Conservation (phyloP, 2,113 vertebrate species). For the Odontophorus gujanensis region DNA sequence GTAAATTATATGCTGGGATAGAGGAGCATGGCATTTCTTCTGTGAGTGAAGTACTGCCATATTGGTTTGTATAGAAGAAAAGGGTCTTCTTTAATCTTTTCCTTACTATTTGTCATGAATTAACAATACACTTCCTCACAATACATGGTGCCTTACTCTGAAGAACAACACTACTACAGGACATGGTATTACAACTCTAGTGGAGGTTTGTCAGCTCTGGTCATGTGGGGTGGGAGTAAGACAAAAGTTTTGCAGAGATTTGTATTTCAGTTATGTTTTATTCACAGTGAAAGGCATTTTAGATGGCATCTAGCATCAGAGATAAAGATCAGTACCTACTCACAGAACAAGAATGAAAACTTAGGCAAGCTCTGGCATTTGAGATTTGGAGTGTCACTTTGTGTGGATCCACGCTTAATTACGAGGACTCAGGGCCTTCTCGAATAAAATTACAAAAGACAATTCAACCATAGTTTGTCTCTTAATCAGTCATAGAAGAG, state of each 20-base stretch:
- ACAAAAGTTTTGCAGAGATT: not conserved
- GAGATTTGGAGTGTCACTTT: not conserved
- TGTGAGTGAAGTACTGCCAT: not conserved
- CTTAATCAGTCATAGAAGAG: not conserved
- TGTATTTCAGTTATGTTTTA: not conserved
- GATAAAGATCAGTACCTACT: not conserved
- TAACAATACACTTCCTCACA: not conserved
- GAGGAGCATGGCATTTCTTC: not conserved
- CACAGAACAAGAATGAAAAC: not conserved
- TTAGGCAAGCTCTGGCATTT: not conserved
- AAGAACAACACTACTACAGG: not conserved
- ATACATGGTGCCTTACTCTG: not conserved
- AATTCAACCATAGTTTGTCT: constrained; percentile 13
- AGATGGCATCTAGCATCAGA: not conserved
- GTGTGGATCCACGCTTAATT: not conserved
- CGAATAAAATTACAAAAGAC: constrained; percentile 11
- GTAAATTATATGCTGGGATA: constrained; percentile 22
- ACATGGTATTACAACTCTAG: not conserved
- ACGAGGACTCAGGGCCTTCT: not conserved
- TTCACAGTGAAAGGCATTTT: not conserved
- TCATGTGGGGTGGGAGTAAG: fast-evolving
- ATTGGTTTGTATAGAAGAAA: not conserved
- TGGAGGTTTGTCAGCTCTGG: not conserved
- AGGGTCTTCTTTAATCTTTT: constrained; percentile 10
- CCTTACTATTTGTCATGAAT: not conserved